phyloP scores from a whole-genome alignment of 1,140 invertebrate species.

The Caenorhabditis briggsae region DNA sequence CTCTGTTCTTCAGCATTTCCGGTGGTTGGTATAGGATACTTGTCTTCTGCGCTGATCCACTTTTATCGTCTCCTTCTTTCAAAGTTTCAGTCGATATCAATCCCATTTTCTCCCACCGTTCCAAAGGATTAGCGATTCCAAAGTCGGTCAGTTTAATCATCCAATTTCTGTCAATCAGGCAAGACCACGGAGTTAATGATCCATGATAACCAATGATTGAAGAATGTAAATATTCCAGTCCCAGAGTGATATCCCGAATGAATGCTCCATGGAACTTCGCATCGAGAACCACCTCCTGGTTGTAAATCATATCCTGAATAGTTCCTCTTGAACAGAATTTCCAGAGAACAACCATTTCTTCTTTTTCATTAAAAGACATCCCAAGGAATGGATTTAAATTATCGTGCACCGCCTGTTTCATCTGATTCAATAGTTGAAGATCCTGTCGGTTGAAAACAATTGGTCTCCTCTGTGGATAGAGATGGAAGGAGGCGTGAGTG shows the following conservation, averaged over 20 bases:
- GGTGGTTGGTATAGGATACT: conserved; percentile 74
- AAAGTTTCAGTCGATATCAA: conserved; percentile 72
- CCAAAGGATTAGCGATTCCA: conserved; percentile 74
- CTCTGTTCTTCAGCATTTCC: conserved; percentile 75
- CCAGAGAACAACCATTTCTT: conserved; percentile 76
- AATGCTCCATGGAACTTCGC: conserved; percentile 76
- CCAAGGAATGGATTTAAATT: conserved; percentile 77
- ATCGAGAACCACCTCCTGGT: conserved; percentile 73
- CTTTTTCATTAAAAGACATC: conserved; percentile 77
- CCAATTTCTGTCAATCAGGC: conserved; percentile 77
- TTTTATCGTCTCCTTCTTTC: conserved; percentile 75
- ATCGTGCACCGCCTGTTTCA: conserved; percentile 73
- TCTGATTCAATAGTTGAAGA: conserved; percentile 70
- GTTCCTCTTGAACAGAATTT: conserved; percentile 77
- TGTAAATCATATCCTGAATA: conserved; percentile 77
- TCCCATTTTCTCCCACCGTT: conserved; percentile 76
- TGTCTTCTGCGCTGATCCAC: conserved; percentile 71
- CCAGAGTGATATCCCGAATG: conserved; percentile 76
- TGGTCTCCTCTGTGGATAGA: conserved; percentile 75
- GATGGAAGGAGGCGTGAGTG: conserved; percentile 76
- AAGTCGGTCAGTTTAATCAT: conserved; percentile 77
- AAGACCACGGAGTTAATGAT: conserved; percentile 75
- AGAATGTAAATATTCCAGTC: conserved; percentile 75
- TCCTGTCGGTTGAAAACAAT: conserved; percentile 73
- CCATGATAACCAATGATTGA: conserved; percentile 76